Base-by-base conservation (phyloP, 2,113 vertebrate species). In the Natator depressus region DNA sequence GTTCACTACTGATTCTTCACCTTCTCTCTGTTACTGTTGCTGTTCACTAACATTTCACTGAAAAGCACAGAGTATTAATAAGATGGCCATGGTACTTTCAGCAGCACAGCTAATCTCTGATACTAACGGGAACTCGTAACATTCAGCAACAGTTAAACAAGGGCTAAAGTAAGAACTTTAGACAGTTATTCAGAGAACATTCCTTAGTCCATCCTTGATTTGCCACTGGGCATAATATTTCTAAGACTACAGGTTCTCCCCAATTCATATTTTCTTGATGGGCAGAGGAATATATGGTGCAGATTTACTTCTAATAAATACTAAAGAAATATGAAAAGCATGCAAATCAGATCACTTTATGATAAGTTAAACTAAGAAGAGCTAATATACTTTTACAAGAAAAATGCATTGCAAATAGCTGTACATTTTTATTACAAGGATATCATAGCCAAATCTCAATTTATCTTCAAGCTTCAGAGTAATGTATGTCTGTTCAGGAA, bases 391-490 rank as follows among this genome's bases (percentile, higher is more conserved):
- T 3, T 93, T 87, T 4, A 8, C 3, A 50, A 82, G 8, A 47
- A 6, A 88, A 83, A 10, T 0, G 6, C 8, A 2, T 65, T 19
- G 25, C 35, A 53, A 0, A 0, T 10, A 16, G 55, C 35, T 49
- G 9, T 2, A 57, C 24, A 90, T 96, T 94, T 94, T 84, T 55
- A 57, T 81, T 25, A 55, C 89, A 99, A 99, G 99, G 99, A 99
- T 99, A 99, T 99, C 99, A 99, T 99, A 99, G 97, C 99, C 99
- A 98, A 99, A 99, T 98, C 99, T 98, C 96, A 99, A 97, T 97
- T 99, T 99, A 98, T 99, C 99, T 97, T 99, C 99, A 95, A 99
- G 97, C 97, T 99, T 99, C 97, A 99, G 98, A 80, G 99, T 99
- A 96, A 99, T 99, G 49, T 99, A 99, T 89, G 99, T 99, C 97